These are phyloP conservation scores for cat (Felis catus) DNA, from an alignment of 2,113 vertebrate genomes.

Conservation along the genomic window DNA sequence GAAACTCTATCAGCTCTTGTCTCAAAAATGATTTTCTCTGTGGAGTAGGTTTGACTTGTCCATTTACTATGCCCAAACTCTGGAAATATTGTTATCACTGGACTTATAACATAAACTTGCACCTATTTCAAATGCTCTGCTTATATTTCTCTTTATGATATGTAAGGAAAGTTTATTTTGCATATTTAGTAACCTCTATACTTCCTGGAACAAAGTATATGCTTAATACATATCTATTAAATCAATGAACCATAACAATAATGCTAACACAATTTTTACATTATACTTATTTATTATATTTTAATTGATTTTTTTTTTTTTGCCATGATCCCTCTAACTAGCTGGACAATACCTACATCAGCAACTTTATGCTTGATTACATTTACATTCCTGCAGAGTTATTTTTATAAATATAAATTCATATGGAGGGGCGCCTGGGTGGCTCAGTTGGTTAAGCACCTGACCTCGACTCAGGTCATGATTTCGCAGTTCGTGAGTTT, in stretches of 20 bases:
- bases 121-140: not conserved
- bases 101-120: not conserved
- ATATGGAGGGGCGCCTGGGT: not conserved
- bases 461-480: too few species aligned
- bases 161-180: not conserved
- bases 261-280: not conserved
- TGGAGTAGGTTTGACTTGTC: not conserved
- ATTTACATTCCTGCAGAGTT: not conserved
- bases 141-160: not conserved
- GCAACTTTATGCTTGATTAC: not conserved
- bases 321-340: not conserved
- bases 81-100: not conserved
- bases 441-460: too few species aligned
- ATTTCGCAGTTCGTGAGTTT: too few species aligned
- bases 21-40: not conserved
- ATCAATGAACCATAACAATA: not conserved
- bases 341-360: not conserved
- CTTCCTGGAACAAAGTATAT: not conserved
- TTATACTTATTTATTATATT: not conserved
- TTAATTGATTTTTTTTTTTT: not conserved
- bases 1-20: not conserved
- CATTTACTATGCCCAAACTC: not conserved
- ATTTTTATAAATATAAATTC: not conserved
- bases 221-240: not conserved
- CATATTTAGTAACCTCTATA: not conserved